Conservation (phyloP, 2,113 vertebrate species). For the Syngnathus floridae region DNA sequence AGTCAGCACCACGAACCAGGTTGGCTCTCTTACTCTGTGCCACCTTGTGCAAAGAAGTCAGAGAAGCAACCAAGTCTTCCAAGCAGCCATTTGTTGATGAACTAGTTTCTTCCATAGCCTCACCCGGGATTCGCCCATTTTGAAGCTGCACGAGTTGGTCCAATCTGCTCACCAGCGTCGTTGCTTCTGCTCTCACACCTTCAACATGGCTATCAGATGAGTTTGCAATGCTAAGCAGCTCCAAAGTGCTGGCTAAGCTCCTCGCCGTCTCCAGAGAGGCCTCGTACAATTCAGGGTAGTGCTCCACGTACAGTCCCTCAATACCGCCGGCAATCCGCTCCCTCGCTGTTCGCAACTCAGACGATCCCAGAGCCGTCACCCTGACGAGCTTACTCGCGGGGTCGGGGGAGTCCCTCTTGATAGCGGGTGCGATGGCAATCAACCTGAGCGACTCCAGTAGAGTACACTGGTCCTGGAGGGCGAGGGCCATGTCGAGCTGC, state of each 20-base stretch:
- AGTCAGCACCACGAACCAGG: slow-evolving; percentile 76
- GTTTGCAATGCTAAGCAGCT: slow-evolving; percentile 79
- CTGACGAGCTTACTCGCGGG: slow-evolving; percentile 25
- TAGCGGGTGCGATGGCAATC: slow-evolving; percentile 83
- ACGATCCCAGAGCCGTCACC: not conserved
- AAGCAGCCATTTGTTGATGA: not conserved
- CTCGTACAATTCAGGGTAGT: slow-evolving; percentile 85
- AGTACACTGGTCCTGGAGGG: slow-evolving; percentile 92
- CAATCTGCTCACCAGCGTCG: slow-evolving; percentile 1
- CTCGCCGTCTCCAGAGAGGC: slow-evolving; percentile 89
- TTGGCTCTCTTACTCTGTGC: slow-evolving; percentile 49
- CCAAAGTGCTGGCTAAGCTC: slow-evolving; percentile 87
- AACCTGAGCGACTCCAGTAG: slow-evolving; percentile 91
- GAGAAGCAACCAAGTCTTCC: slow-evolving; percentile 15
- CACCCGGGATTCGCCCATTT: slow-evolving; percentile 13
- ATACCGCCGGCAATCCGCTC: slow-evolving; percentile 77
- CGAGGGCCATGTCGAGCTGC: slow-evolving; percentile 93
- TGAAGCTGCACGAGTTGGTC: slow-evolving; percentile 13
- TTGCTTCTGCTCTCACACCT: slow-evolving; percentile 12
- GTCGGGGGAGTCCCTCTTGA: slow-evolving; percentile 62
- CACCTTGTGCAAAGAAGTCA: slow-evolving; percentile 33
- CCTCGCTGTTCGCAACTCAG: slow-evolving; percentile 49
- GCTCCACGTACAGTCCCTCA: slow-evolving; percentile 81
- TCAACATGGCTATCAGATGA: slow-evolving; percentile 17
- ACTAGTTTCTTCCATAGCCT: slow-evolving; percentile 51